Evolutionary conservation across 2,888 invertebrate species (phyloP).

Genomic region (Timema podura): DNA sequence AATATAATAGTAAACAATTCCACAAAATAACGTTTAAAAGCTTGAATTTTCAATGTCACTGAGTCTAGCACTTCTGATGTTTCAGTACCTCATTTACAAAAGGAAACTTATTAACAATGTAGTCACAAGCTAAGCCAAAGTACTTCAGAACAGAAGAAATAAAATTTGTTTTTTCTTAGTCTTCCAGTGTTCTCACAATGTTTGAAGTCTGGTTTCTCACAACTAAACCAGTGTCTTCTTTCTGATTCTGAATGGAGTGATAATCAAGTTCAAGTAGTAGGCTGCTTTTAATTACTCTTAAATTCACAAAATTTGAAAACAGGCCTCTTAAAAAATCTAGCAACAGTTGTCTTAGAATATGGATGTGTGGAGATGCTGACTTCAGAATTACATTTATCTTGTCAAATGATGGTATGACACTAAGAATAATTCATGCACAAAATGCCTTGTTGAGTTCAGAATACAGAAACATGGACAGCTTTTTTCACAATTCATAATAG

Average conservation of each 20-base stretch:
- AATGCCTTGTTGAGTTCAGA: not conserved
- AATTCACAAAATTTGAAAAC: not conserved
- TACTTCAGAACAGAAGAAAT: not conserved
- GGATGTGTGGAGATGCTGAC: not conserved
- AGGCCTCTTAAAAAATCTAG: not conserved
- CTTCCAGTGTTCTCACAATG: constrained; percentile 3
- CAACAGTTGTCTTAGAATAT: not conserved
- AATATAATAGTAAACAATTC: not conserved
- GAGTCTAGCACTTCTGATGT: constrained; percentile 5
- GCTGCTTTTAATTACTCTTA: not conserved
- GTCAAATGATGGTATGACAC: constrained; percentile 8
- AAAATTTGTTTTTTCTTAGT: not conserved
- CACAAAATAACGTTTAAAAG: not conserved
- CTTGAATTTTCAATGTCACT: not conserved
- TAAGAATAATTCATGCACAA: not conserved
- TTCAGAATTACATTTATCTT: not conserved
- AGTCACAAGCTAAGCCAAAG: no score
- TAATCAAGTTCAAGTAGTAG: not conserved
- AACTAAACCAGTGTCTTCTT: not conserved
- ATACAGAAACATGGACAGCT: not conserved
- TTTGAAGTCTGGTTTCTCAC: not conserved
- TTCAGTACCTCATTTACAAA: not conserved
- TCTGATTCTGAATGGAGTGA: constrained; percentile 8
- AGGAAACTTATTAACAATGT: not conserved
- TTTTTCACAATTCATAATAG: constrained; percentile 1